Percentiles rank a stretch among this genome's conserved stretches.
These are phyloP conservation scores for Denticeps clupeoides DNA, from an alignment of 2,797 vertebrate genomes.

Conservation along the genomic window DNA sequence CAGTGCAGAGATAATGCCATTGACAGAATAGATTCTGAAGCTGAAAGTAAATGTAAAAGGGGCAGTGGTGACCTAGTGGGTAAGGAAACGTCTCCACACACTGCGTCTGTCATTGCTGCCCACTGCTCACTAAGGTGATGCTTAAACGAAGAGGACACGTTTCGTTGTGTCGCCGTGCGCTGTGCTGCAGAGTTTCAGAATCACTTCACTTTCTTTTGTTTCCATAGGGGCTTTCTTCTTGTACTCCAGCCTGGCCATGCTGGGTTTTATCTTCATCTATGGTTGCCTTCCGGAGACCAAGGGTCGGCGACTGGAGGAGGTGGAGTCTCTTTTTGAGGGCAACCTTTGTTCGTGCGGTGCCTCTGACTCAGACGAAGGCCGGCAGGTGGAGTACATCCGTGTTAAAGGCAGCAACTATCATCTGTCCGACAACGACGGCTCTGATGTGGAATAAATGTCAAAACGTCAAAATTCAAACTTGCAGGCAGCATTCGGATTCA, in stretches of 20 bases:
- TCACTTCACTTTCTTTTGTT: conserved; percentile 16
- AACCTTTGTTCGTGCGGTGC: conserved; percentile 85
- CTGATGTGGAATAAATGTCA: conserved; percentile 91
- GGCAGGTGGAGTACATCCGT: conserved; percentile 96
- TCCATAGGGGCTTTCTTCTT: conserved; percentile 88
- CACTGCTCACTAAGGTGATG: too few species aligned
- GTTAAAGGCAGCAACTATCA: conserved; percentile 99
- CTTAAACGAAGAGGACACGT: too few species aligned
- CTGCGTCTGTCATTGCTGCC: too few species aligned
- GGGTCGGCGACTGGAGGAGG: conserved; percentile 88
- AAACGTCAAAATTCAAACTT: too few species aligned
- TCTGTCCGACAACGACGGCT: conserved; percentile 96
- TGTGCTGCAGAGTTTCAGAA: conserved; percentile 2
- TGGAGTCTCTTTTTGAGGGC: conserved; percentile 87
- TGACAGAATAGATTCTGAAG: too few species aligned
- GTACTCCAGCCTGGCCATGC: conserved; percentile 74
- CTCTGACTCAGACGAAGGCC: conserved; percentile 82
- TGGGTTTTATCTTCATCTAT: conserved; percentile 83
- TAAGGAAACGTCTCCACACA: too few species aligned
- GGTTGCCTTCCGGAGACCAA: conserved; percentile 97
- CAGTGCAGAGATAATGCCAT: too few species aligned
- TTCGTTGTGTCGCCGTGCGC: background rate
- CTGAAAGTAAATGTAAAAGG: too few species aligned
- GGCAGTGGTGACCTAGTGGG: too few species aligned
- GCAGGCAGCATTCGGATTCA: too few species aligned